These are phyloP conservation scores for Lasiurus borealis DNA, from an alignment of 2,113 vertebrate species.

Conservation along the genomic window DNA sequence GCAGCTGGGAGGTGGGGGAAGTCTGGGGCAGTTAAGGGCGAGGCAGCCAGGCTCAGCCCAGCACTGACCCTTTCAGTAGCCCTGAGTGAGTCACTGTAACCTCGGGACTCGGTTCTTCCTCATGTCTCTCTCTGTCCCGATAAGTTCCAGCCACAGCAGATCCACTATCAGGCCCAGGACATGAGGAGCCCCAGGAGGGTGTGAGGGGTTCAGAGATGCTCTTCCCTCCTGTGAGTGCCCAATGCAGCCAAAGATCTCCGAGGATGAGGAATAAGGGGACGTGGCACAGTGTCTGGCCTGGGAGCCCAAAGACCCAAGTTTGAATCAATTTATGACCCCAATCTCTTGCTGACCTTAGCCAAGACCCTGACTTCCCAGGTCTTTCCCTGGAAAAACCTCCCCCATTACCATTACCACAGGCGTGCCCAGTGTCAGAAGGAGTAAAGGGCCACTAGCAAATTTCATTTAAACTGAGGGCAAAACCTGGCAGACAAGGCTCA, in stretches of 20 bases:
- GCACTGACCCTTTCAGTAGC: neutral
- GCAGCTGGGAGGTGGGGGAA: neutral
- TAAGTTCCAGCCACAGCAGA: neutral
- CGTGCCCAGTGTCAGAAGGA: neutral
- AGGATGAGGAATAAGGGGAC: neutral
- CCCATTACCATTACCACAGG: neutral
- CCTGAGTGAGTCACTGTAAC: constrained; percentile 5
- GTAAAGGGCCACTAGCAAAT: neutral
- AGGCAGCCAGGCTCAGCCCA: neutral
- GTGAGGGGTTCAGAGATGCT: neutral
- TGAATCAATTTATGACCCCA: neutral
- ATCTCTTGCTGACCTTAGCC: neutral
- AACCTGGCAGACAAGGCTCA: too few species aligned
- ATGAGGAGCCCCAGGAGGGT: neutral
- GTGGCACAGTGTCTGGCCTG: neutral
- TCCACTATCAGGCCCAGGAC: neutral
- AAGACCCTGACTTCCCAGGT: neutral
- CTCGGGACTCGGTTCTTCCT: constrained; percentile 28
- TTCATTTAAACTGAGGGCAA: constrained; percentile 10
- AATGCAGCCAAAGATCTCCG: neutral
- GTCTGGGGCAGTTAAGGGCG: neutral
- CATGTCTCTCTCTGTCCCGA: constrained; percentile 8
- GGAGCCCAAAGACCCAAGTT: neutral
- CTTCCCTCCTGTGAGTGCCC: neutral
- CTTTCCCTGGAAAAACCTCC: neutral